phyloP scores from a whole-genome alignment of 2,797 vertebrate genomes.

The Sardinella longiceps region DNA sequence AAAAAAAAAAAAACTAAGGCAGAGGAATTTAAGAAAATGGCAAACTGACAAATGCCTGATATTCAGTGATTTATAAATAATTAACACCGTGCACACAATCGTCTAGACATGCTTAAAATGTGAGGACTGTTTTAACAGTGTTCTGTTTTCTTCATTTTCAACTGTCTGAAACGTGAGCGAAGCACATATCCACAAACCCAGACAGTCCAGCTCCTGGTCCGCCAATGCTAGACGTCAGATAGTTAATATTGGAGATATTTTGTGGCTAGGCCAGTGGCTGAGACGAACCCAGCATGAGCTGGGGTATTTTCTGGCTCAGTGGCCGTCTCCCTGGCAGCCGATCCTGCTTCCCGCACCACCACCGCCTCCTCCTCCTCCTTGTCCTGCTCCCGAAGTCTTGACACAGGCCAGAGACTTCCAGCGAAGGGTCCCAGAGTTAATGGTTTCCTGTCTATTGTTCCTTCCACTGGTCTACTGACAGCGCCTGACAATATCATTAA shows the following conservation, averaged over 20 bases:
- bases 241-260: background rate
- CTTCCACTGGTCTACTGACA: constrained; percentile 8
- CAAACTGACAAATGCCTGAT: background rate
- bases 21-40: background rate
- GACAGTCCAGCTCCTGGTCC: constrained; percentile 1
- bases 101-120: background rate
- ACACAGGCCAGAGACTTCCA: constrained; percentile 7
- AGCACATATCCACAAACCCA: background rate
- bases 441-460: constrained; percentile 36
- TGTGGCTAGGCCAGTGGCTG: background rate
- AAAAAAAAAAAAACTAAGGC: background rate
- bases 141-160: background rate
- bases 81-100: background rate
- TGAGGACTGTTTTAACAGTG: background rate
- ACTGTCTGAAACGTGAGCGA: background rate
- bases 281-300: background rate
- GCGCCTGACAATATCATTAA: constrained; percentile 24
- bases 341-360: background rate
- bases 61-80: background rate
- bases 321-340: constrained; percentile 14
- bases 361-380: background rate
- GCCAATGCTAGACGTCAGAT: background rate
- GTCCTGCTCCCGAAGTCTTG: background rate
- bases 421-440: constrained; percentile 23
- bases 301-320: constrained; percentile 3